Evolutionary conservation across 1,140 invertebrate species (phyloP).

Genomic region (Trichogramma pretiosum): DNA sequence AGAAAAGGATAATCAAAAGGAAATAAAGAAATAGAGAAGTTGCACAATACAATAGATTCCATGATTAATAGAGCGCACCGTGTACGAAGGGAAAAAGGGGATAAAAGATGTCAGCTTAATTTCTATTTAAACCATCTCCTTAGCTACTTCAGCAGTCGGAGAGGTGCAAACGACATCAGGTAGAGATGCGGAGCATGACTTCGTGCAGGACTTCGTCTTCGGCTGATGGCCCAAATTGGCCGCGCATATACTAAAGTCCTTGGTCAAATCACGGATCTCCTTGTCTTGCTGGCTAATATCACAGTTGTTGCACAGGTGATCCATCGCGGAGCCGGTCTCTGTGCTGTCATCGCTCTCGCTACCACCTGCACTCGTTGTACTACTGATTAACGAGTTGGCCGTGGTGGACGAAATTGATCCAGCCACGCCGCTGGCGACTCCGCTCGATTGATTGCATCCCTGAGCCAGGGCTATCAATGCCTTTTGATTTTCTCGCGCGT

Average conservation of each 20-base stretch:
- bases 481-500: constrained; percentile 67
- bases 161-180: constrained; percentile 21
- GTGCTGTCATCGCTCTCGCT: constrained; percentile 20
- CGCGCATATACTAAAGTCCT: constrained; percentile 39
- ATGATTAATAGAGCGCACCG: no score
- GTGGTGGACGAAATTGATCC: not conserved
- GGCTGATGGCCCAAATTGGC: constrained; percentile 35
- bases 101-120: no score
- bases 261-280: constrained; percentile 38
- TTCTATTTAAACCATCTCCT: no score
- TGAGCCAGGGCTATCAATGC: constrained; percentile 49
- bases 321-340: constrained; percentile 21
- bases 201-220: constrained; percentile 20
- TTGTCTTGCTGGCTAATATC: constrained; percentile 26
- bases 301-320: constrained; percentile 25
- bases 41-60: no score
- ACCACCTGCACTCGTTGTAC: constrained; percentile 5
- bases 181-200: no score
- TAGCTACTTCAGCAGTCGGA: constrained; percentile 27
- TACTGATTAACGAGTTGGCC: constrained; percentile 1
- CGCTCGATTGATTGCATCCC: constrained; percentile 28
- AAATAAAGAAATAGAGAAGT: no score
- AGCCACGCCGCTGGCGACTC: constrained; percentile 22
- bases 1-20: no score
- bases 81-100: no score